phyloP scores from a whole-genome alignment of 2,888 invertebrate genomes.

The Ligdia adustata region DNA sequence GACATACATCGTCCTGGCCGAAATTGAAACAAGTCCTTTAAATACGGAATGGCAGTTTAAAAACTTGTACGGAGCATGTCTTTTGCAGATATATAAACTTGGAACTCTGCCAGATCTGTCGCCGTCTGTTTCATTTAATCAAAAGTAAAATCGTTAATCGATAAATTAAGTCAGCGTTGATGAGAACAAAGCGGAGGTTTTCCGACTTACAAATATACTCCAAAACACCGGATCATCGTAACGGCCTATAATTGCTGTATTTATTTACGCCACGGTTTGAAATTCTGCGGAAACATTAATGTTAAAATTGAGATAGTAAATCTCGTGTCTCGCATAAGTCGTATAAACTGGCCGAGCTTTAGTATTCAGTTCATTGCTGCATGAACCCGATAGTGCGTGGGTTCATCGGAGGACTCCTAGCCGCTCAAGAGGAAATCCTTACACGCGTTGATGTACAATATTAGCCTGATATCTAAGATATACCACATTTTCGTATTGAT shows the following conservation, averaged over 20 bases:
- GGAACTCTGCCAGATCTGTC: constrained; percentile 50
- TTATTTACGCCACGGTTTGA: constrained; percentile 23
- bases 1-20: too few species aligned
- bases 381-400: constrained; percentile 8
- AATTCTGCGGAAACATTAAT: constrained; percentile 27
- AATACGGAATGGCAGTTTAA: neutral
- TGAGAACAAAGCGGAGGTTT: constrained; percentile 50
- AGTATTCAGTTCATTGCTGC: constrained; percentile 4
- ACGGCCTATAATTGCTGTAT: constrained; percentile 17
- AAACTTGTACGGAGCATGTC: neutral
- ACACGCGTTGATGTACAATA: too few species aligned
- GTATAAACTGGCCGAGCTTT: constrained; percentile 11
- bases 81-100: constrained; percentile 36
- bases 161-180: constrained; percentile 54
- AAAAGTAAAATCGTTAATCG: constrained; percentile 46
- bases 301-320: constrained; percentile 25
- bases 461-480: too few species aligned
- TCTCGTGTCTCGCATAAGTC: constrained; percentile 11
- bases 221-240: constrained; percentile 54
- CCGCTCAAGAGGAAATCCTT: neutral
- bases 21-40: too few species aligned
- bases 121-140: constrained; percentile 53
- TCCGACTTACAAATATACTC: constrained; percentile 63
- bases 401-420: neutral
- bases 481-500: too few species aligned